Evolutionary conservation across 2,797 vertebrate genomes (phyloP).

Genomic region (Australoheros facetus): DNA sequence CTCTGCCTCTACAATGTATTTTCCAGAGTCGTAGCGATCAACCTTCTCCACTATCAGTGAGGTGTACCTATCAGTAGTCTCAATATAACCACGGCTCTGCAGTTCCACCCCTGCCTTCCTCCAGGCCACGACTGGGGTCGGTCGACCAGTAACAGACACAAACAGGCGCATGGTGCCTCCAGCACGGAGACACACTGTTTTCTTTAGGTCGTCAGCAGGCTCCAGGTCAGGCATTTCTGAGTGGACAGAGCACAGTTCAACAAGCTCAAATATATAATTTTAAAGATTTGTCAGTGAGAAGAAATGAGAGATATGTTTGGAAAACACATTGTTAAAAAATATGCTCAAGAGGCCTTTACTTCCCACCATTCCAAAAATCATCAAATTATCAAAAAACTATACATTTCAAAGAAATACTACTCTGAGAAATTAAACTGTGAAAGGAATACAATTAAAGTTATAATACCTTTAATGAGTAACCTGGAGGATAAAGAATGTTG

Average conservation of each 20-base stretch:
- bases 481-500: neutral
- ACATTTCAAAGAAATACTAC: neutral
- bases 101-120: constrained; percentile 93
- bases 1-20: constrained; percentile 97
- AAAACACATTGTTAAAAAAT: neutral
- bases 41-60: constrained; percentile 93
- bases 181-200: constrained; percentile 93
- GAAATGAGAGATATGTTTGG: neutral
- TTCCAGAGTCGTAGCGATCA: constrained; percentile 94
- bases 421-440: too few relatives aligned
- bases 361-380: neutral
- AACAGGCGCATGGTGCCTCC: constrained; percentile 91
- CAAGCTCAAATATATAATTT: neutral
- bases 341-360: neutral
- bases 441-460: neutral
- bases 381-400: neutral
- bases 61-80: constrained; percentile 92
- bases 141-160: constrained; percentile 90
- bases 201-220: constrained; percentile 94
- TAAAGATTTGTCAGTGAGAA: neutral
- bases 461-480: neutral
- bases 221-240: constrained; percentile 97
- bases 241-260: neutral
- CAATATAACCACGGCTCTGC: constrained; percentile 90
- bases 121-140: constrained; percentile 90